phyloP scores from a whole-genome alignment of 2,888 invertebrate species.

The Amblyteles armatorius region DNA sequence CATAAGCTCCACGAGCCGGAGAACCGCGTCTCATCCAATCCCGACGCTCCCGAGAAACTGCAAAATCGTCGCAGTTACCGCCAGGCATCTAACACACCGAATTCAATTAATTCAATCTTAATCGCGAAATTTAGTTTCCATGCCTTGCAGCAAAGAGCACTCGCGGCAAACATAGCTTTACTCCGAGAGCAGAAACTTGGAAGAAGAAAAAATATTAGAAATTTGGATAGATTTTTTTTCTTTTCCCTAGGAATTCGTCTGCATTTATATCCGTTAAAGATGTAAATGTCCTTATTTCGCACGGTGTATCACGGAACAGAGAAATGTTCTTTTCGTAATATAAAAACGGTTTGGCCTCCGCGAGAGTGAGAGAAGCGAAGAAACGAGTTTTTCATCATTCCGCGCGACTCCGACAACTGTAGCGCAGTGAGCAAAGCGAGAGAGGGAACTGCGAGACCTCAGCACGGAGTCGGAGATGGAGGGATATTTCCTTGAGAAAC shows the following conservation, averaged over 20 bases:
- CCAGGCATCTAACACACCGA: background rate
- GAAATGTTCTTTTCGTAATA: slow-evolving; percentile 15
- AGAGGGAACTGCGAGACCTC: background rate
- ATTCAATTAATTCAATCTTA: slow-evolving; percentile 48
- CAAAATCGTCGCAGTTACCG: slow-evolving; percentile 11
- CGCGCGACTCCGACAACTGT: slow-evolving; percentile 32
- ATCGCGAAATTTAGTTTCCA: slow-evolving; percentile 11
- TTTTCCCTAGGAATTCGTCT: background rate
- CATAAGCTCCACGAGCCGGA: slow-evolving; percentile 11
- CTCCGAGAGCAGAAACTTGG: background rate
- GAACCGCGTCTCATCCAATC: slow-evolving; percentile 37
- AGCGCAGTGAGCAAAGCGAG: background rate
- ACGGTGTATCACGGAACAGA: background rate
- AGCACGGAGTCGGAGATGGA: slow-evolving; percentile 16
- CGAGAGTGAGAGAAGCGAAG: slow-evolving; percentile 34
- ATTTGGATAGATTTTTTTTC: background rate
- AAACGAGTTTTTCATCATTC: slow-evolving; percentile 57
- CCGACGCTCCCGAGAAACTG: slow-evolving; percentile 18
- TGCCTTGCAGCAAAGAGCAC: background rate
- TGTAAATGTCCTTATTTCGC: background rate
- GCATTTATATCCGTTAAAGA: background rate
- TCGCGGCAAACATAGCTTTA: background rate
- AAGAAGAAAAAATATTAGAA: background rate
- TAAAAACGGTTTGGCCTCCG: slow-evolving; percentile 6
- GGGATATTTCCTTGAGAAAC: slow-evolving; percentile 48